Conservation (phyloP, 2,888 invertebrate species). For the Busseola fusca region DNA sequence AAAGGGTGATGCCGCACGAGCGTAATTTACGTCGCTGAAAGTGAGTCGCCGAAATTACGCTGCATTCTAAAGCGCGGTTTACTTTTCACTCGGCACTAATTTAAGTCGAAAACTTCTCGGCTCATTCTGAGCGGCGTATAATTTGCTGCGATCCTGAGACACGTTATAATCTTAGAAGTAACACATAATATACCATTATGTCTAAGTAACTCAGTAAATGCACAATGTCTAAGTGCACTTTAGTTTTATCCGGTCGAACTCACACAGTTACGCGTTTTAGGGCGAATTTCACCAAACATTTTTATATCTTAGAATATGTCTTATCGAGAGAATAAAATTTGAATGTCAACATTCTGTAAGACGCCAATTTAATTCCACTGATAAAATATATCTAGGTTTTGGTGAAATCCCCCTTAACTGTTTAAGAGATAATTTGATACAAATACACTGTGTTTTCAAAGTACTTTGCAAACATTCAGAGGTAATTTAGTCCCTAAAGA, state of each 20-base stretch:
- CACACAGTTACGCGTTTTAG: constrained; percentile 5
- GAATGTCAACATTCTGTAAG: background rate
- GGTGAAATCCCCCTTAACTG: background rate
- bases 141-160: constrained; percentile 37
- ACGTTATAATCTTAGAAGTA: constrained; percentile 43
- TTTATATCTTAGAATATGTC: background rate
- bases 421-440: constrained; percentile 5
- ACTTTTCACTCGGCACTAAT: background rate
- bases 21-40: constrained; percentile 11
- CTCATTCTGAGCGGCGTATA: constrained; percentile 2
- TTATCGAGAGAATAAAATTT: background rate
- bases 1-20: background rate
- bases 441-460: constrained; percentile 5
- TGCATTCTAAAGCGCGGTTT: background rate
- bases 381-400: background rate
- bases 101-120: background rate
- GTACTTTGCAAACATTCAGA: background rate
- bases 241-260: constrained; percentile 21
- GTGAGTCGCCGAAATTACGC: constrained; percentile 13
- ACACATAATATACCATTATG: constrained; percentile 31
- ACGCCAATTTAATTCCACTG: background rate
- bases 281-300: background rate
- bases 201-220: constrained; percentile 48
- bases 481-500: too few relatives aligned
- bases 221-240: constrained; percentile 58